Conservation (phyloP, 2,113 vertebrate genomes). For the Callipepla californica region DNA sequence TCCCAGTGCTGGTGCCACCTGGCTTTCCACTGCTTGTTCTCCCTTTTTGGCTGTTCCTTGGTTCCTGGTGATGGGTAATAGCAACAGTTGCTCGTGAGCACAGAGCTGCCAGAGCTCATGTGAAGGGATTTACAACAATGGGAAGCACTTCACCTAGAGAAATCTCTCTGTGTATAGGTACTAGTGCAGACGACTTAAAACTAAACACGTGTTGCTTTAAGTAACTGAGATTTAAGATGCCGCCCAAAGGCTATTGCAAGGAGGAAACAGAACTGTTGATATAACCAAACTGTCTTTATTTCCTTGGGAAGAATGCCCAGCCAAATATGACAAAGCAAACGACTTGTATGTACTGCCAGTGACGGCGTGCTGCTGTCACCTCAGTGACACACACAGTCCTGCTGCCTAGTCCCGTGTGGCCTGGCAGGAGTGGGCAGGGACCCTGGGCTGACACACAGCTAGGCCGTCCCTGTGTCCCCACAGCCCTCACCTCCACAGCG, state of each 20-base stretch:
- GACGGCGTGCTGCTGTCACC: not conserved
- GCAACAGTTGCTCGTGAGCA: not conserved
- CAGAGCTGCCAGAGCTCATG: not conserved
- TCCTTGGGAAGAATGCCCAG: not conserved
- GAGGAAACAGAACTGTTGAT: not conserved
- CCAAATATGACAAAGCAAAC: not conserved
- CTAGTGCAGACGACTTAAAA: not conserved
- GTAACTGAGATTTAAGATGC: not conserved
- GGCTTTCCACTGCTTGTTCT: not conserved
- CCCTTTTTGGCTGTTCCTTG: not conserved
- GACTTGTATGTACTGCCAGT: not conserved
- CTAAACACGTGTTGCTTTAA: not conserved
- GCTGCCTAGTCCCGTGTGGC: not conserved
- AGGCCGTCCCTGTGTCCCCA: not conserved
- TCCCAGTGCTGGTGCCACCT: accelerated
- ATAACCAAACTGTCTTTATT: not conserved
- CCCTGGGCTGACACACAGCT: not conserved
- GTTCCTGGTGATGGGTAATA: not conserved
- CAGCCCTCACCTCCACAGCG: not conserved
- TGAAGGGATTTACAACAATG: not conserved
- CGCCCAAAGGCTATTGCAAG: not conserved
- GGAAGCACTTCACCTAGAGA: not conserved
- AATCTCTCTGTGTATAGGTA: not conserved
- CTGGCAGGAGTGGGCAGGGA: not conserved
- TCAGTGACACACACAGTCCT: accelerated